Evolutionary conservation across 1,140 invertebrate species (phyloP).

Genomic region (Drosophila ogumai): DNA sequence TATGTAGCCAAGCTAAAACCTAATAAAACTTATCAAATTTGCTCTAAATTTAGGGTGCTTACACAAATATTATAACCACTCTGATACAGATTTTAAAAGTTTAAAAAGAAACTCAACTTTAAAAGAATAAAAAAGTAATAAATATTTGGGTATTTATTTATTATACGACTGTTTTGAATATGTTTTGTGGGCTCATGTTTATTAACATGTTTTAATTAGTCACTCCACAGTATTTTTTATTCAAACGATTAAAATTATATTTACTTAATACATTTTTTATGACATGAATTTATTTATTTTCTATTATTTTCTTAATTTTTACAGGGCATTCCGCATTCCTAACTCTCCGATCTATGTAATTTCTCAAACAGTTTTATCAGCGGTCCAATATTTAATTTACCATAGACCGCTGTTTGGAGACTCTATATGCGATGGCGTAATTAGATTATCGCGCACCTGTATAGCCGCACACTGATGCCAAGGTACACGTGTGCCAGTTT

Average conservation of each 20-base stretch:
- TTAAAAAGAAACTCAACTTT: no score
- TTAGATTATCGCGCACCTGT: conserved; percentile 75
- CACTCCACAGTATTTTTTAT: no score
- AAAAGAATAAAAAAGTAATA: background rate
- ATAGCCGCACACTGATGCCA: conserved; percentile 10
- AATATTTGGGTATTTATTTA: no score
- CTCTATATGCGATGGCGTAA: conserved; percentile 51
- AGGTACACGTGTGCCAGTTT: conserved; percentile 46
- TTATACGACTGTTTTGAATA: no score
- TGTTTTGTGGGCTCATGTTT: no score
- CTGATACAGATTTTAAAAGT: background rate
- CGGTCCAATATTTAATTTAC: conserved; percentile 56
- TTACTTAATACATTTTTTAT: background rate
- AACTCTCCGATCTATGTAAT: background rate
- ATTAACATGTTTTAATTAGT: no score
- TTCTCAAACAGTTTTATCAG: conserved; percentile 49
- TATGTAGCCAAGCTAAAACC: background rate
- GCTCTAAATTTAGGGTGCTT: background rate
- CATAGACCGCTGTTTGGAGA: conserved; percentile 8
- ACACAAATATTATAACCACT: background rate
- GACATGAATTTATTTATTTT: background rate
- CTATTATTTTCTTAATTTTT: background rate
- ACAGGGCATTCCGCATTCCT: background rate
- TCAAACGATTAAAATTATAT: background rate
- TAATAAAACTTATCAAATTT: conserved; percentile 7